These are phyloP conservation scores for Bubo bubo DNA, from an alignment of 2,113 vertebrate genomes.

Conservation along the genomic window DNA sequence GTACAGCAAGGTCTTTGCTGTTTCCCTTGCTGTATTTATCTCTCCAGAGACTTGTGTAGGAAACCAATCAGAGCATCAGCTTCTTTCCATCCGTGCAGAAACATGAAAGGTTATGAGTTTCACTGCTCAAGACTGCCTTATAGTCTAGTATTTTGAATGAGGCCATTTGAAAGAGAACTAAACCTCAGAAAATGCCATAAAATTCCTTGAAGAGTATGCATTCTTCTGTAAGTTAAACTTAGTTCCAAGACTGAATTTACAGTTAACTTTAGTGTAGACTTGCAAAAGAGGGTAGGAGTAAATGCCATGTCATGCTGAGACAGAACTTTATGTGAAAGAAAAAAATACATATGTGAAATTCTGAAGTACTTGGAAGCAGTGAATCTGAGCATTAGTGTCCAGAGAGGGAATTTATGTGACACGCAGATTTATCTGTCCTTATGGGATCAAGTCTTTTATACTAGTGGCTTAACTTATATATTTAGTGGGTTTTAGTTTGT, in stretches of 20 bases:
- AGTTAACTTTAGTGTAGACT: background rate
- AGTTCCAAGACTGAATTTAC: background rate
- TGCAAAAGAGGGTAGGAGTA: background rate
- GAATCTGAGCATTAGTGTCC: background rate
- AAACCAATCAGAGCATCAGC: conserved; percentile 20
- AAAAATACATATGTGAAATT: background rate
- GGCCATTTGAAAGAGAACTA: background rate
- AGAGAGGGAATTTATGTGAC: background rate
- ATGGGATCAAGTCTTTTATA: background rate
- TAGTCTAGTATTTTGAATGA: background rate
- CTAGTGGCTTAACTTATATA: background rate
- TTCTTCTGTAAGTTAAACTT: background rate
- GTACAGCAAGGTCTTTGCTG: background rate
- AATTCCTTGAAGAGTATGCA: background rate
- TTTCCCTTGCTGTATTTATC: background rate
- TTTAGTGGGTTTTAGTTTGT: background rate
- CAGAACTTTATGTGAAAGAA: background rate
- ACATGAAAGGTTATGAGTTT: background rate
- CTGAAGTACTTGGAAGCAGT: background rate
- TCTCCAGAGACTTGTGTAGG: background rate
- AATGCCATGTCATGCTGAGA: background rate
- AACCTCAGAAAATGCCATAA: background rate
- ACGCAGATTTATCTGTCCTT: background rate
- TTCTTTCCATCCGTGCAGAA: background rate
- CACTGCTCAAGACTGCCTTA: background rate